Conservation (phyloP, 2,113 vertebrate species). For the Melanerpes formicivorus region DNA sequence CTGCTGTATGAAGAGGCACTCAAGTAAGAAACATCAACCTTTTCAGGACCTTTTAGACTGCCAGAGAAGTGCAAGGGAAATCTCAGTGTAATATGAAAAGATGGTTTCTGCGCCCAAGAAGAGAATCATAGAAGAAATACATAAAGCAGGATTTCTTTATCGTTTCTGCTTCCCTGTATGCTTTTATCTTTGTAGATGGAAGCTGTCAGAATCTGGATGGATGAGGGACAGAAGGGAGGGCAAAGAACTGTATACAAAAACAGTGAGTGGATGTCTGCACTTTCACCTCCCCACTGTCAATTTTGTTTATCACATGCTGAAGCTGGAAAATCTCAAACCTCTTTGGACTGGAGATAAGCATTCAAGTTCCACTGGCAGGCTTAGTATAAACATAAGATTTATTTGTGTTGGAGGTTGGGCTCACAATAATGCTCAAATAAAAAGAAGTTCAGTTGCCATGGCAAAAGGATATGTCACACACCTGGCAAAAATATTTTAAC, state of each 20-base stretch:
- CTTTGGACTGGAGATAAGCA: not conserved
- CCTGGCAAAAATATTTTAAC: not conserved
- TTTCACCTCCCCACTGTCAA: not conserved
- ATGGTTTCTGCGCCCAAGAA: not conserved
- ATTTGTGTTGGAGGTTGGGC: not conserved
- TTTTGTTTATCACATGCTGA: not conserved
- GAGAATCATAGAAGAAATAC: not conserved
- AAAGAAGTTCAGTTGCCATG: not conserved
- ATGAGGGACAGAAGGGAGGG: not conserved
- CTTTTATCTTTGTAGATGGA: not conserved
- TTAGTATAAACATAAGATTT: not conserved
- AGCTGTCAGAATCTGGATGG: not conserved
- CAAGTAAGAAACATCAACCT: accelerated
- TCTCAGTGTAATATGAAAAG: not conserved
- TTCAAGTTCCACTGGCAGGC: not conserved
- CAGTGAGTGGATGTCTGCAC: not conserved
- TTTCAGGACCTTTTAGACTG: not conserved
- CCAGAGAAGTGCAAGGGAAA: not conserved
- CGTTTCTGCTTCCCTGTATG: not conserved
- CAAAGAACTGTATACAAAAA: not conserved
- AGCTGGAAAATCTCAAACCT: conserved; percentile 33
- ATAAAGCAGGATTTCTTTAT: not conserved
- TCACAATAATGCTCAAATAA: not conserved
- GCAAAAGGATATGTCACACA: not conserved
- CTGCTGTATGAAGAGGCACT: not conserved